Percentiles rank a stretch among this genome's conserved stretches.
These are phyloP conservation scores for Ferrisia virgata DNA, from an alignment of 2,888 invertebrate species.

Conservation along the genomic window DNA sequence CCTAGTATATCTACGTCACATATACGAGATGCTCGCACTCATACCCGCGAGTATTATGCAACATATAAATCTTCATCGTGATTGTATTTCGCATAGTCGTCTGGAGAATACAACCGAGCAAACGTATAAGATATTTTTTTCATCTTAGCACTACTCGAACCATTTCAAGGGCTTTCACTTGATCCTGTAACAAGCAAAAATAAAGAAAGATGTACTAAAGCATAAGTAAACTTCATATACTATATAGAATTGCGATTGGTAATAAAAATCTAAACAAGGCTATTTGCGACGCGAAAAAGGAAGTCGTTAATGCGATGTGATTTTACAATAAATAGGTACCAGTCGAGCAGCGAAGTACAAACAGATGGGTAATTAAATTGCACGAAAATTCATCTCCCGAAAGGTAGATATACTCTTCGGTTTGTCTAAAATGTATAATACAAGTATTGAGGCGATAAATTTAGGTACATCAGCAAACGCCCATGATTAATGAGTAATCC, in stretches of 20 bases:
- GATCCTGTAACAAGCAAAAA: not conserved
- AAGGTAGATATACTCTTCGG: not conserved
- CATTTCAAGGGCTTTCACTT: constrained; percentile 20
- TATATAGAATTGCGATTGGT: not conserved
- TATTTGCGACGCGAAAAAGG: not conserved
- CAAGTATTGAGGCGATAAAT: not conserved
- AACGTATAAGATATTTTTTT: no score
- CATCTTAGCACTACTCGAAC: not conserved
- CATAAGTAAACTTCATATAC: no score
- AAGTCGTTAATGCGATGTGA: not conserved
- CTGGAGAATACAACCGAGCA: not conserved
- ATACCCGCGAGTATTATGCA: not conserved
- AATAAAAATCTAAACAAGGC: not conserved
- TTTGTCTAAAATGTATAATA: not conserved
- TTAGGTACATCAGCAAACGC: not conserved
- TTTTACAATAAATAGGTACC: not conserved
- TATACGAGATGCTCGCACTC: not conserved
- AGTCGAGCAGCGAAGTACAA: not conserved
- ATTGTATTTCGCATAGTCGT: not conserved
- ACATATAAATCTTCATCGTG: constrained; percentile 7
- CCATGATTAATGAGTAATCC: constrained; percentile 6
- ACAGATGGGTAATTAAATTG: not conserved
- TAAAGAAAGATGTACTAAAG: not conserved
- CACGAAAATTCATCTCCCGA: not conserved
- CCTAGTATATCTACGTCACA: not conserved